Base-by-base conservation (phyloP, 2,113 vertebrate genomes). In the Tonatia bakeri region DNA sequence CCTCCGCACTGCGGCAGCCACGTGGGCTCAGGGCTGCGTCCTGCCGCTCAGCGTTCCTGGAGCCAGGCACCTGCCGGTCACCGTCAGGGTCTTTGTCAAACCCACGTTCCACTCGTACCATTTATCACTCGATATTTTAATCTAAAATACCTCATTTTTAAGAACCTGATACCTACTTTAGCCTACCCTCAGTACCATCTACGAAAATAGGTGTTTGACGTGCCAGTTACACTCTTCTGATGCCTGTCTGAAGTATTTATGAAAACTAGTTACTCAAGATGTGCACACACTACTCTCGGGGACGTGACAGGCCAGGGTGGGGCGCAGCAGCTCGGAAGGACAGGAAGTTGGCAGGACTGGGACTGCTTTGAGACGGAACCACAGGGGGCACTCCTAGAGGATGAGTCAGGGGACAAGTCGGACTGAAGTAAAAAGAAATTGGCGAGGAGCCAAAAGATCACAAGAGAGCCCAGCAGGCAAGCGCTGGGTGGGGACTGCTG, bases 121-220 rank as follows among this genome's bases (percentile, higher is more conserved):
- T 45, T 87, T 77, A 56, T 81, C 43, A 87, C 45, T 83, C 91
- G 22, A 38, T 91, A 87, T 77, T 83, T 91, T 83, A 82, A 80
- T 87, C 81, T 76, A 40, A 88, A 90, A 87, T 76, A 87, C 14
- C 26, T 67, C 43, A 38, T 38, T 87, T 87, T 81, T 16, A 5
- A 93, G 87, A 87, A 47, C 31, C 16, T 33, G 87, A 70, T 77
- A 64, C 8, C 31, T 82, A 77, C 12, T 70, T 91, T 52, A 91
- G 31, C 52, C 82, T 65, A 86, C 33, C 38, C n/a, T 90, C 75
- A 87, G 59, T 9, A 83, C 16, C 43, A 82, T 50, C 67, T 54
- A 47, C 91, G n/a, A 93, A 95, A 87, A 87, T 70, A 79, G 1
- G 28, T 36, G n/a, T 76, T 81, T 90, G 47, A 76, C 36, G 59